Base-by-base conservation (phyloP, 92 coral and sea anemone species). In the Pocillopora meandrina region DNA sequence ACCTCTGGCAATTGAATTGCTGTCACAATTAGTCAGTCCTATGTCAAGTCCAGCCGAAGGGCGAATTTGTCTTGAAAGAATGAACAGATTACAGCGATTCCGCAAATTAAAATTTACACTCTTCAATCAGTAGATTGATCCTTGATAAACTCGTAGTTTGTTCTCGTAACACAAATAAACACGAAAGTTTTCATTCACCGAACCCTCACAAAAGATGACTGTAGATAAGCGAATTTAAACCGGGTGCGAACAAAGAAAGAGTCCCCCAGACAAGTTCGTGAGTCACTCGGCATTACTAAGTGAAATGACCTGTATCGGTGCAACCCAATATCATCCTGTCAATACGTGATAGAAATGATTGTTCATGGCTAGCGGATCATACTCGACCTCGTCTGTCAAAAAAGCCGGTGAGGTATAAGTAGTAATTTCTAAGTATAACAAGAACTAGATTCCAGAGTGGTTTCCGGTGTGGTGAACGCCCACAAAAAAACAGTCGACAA, bases 391-490 rank as follows among this genome's bases (percentile, higher is more conserved):
- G 0, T 42, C 8, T 42, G 7, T 42, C 52, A 42, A 42, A 42
- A 42, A 42, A 2, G 0, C 52, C 52, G 52, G 52, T 42, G 52
- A 42, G 52, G 52, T 42, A 42, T 0, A 42, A 42, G 52, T 31
- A 62, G 58, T 13, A 13, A 61, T 16, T 23, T 59, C 70, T 23
- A 74, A 21, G 31, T 26, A 26, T 26, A 26, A 15, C 26, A 34
- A 31, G 42, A 33, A 52, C 11, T 19, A 2, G 65, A 23, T 57
- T 74, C 10, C 12, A 0, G 31, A 15, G 10, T 9, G 65, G 85
- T 81, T 81, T 81, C 85, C 85, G 85, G 85, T 18, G 12, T 10
- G n/a, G 76, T 18, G 8, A 33, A 81, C 77, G 70, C 85, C 85
- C 77, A 81, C 59, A 36, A 57, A 19, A 57, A 55, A 49, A 57